These are phyloP conservation scores for Chaetogeoica ovagalla DNA, from an alignment of 2,888 invertebrate genomes.

Conservation along the genomic window DNA sequence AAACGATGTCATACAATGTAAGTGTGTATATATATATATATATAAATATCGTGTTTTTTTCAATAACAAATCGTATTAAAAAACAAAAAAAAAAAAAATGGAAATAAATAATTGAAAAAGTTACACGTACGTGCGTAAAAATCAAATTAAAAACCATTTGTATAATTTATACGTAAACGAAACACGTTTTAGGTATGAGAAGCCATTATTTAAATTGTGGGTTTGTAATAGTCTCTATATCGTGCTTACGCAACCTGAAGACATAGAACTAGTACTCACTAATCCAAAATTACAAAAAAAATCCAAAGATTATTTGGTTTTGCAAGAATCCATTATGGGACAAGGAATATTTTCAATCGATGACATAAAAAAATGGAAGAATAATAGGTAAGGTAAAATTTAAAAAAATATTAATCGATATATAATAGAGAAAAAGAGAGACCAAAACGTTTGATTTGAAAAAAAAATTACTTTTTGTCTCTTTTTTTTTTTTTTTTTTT, in stretches of 20 bases:
- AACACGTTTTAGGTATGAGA: slow-evolving; percentile 9
- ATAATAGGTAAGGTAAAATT: slow-evolving; percentile 16
- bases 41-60: too few relatives aligned
- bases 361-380: slow-evolving; percentile 49
- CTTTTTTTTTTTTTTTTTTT: background rate
- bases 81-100: too few relatives aligned
- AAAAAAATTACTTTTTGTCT: background rate
- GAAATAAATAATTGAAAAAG: too few relatives aligned
- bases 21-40: too few relatives aligned
- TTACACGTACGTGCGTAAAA: too few relatives aligned
- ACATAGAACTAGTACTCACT: slow-evolving; percentile 34
- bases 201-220: slow-evolving; percentile 35
- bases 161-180: background rate
- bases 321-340: slow-evolving; percentile 50
- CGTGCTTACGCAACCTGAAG: slow-evolving; percentile 40
- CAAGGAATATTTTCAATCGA: slow-evolving; percentile 49
- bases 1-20: too few relatives aligned
- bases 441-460: background rate
- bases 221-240: slow-evolving; percentile 27
- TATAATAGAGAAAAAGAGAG: background rate
- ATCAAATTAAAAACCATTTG: too few relatives aligned
- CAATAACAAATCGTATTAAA: too few relatives aligned
- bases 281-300: slow-evolving; percentile 37
- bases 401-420: too few relatives aligned
- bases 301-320: slow-evolving; percentile 40